Percentiles rank a stretch among this genome's conserved stretches.
Conservation (phyloP, 2,797 vertebrate genomes). For the Sebastes melanostomus region DNA sequence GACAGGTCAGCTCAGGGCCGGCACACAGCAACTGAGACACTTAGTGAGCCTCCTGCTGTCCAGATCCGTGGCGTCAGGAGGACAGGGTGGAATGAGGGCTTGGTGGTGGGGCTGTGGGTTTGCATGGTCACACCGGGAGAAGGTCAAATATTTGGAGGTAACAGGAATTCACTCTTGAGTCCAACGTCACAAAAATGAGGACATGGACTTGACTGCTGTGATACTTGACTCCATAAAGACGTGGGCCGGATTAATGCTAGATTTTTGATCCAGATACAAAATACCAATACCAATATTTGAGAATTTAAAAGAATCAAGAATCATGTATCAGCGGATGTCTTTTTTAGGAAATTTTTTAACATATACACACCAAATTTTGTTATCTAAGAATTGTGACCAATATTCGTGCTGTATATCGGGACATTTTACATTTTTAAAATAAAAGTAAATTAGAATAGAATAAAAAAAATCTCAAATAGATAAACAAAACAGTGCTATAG, state of each 20-base stretch:
- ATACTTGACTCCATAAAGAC: background rate
- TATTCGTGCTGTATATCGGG: background rate
- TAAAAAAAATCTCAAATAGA: background rate
- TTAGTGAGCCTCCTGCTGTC: background rate
- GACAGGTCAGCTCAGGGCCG: slow-evolving; percentile 43
- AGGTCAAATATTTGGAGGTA: background rate
- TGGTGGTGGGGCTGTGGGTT: background rate
- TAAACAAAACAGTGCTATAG: background rate
- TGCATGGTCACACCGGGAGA: background rate
- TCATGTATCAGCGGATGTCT: background rate
- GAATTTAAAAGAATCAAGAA: background rate
- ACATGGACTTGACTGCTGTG: slow-evolving; percentile 1
- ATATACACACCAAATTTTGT: background rate
- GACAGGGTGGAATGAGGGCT: slow-evolving; percentile 22
- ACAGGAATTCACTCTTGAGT: background rate
- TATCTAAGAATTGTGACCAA: background rate
- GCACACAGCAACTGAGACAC: slow-evolving; percentile 12
- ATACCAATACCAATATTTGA: background rate
- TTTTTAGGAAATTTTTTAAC: background rate
- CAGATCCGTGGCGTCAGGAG: slow-evolving; percentile 37
- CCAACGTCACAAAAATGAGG: background rate
- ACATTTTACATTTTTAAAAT: background rate
- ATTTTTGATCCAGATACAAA: background rate
- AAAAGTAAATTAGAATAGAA: background rate
- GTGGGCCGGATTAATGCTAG: background rate